phyloP scores from a whole-genome alignment of 2,113 vertebrate species.

The Pavo muticus region DNA sequence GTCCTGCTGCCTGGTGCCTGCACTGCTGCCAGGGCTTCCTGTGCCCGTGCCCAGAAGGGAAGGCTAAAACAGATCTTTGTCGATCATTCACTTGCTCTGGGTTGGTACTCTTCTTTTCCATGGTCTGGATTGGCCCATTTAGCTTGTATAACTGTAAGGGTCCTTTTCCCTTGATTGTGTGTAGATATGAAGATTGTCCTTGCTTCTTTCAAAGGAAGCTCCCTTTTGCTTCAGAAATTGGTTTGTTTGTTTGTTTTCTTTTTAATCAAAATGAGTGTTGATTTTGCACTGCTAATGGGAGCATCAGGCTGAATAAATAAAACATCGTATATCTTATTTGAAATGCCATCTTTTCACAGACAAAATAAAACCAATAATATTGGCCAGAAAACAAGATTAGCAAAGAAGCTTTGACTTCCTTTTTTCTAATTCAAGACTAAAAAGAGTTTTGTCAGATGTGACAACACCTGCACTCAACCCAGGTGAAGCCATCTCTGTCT shows the following conservation, averaged over 20 bases:
- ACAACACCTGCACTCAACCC: not conserved
- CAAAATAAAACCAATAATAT: not conserved
- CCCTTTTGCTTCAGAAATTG: not conserved
- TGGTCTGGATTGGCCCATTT: not conserved
- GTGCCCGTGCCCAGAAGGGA: accelerated
- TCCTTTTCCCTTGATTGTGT: not conserved
- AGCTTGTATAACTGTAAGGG: not conserved
- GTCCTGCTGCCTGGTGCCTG: not conserved
- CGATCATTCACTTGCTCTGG: not conserved
- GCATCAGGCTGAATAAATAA: not conserved
- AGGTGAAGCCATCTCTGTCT: not conserved
- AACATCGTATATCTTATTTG: not conserved
- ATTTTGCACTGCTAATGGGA: not conserved
- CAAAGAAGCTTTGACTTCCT: not conserved
- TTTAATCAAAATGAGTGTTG: not conserved
- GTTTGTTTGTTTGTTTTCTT: not conserved
- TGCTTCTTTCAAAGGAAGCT: not conserved
- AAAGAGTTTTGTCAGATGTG: accelerated
- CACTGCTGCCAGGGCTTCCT: not conserved
- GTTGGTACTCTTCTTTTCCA: not conserved
- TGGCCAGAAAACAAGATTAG: not conserved
- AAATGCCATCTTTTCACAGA: not conserved
- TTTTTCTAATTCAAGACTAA: not conserved
- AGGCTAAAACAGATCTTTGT: not conserved
- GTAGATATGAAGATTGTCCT: not conserved